phyloP scores from a whole-genome alignment of 2,797 vertebrate genomes.

The Helicolenus hilgendorfi region DNA sequence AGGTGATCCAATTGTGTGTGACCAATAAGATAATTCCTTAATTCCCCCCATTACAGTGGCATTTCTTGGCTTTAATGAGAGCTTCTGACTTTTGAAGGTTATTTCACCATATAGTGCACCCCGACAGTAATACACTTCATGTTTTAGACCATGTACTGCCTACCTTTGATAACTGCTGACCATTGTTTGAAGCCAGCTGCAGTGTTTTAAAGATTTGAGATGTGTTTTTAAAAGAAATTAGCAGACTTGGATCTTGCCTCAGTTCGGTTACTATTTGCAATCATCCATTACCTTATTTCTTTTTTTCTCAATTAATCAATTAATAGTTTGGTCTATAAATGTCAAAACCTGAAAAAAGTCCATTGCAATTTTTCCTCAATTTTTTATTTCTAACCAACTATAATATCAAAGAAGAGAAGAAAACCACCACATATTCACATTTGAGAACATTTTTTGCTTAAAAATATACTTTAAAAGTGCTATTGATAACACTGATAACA shows the following conservation, averaged over 20 bases:
- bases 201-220: not conserved
- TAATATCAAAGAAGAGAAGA: not conserved
- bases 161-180: not conserved
- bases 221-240: not conserved
- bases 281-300: not conserved
- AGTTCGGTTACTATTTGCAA: not conserved
- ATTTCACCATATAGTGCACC: slow-evolving; percentile 12
- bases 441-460: not conserved
- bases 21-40: slow-evolving; percentile 72
- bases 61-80: slow-evolving; percentile 39
- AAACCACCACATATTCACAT: not conserved
- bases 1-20: slow-evolving; percentile 65
- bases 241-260: not conserved
- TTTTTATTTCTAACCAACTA: not conserved
- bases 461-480: not conserved
- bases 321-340: not conserved
- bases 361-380: not conserved
- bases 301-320: not conserved
- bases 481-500: too few relatives aligned
- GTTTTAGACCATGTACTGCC: not conserved
- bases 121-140: not conserved
- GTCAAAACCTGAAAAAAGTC: not conserved
- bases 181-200: not conserved
- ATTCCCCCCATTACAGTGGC: slow-evolving; percentile 48
- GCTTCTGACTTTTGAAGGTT: slow-evolving; percentile 47